Percentiles rank a stretch among this genome's conserved stretches.
Conservation (phyloP, 1,140 invertebrate species). For the Galleria mellonella region DNA sequence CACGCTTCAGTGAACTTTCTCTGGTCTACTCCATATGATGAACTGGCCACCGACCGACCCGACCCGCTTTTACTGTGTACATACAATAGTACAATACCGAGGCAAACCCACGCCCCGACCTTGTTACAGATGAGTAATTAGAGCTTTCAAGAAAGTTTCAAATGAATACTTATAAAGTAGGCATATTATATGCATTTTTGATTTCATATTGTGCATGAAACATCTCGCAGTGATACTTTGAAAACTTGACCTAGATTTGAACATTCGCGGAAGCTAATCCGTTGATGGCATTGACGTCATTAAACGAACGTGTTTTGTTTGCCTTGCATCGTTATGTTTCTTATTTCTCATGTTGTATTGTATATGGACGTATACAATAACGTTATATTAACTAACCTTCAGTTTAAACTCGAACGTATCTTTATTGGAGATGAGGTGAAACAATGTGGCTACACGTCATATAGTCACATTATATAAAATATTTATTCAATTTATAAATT, state of each 20-base stretch:
- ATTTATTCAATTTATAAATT: no score
- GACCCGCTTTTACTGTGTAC: constrained; percentile 59
- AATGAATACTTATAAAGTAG: no score
- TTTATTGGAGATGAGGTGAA: no score
- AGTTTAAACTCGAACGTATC: no score
- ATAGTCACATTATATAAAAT: no score
- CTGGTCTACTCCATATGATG: constrained; percentile 26
- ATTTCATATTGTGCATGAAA: no score
- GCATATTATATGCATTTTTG: no score
- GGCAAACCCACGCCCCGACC: constrained; percentile 1
- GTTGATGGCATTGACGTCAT: constrained; percentile 1
- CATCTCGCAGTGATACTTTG: no score
- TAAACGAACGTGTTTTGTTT: constrained; percentile 1
- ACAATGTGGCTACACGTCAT: no score
- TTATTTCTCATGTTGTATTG: no score
- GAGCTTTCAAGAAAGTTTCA: constrained; percentile 7
- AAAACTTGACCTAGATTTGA: not conserved
- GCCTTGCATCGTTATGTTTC: not conserved
- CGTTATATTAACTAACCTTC: no score
- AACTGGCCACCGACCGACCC: constrained; percentile 45
- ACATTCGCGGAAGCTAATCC: constrained; percentile 1
- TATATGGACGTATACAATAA: no score
- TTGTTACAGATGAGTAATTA: constrained; percentile 5
- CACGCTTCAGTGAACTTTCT: constrained; percentile 58
- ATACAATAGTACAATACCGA: constrained; percentile 12